Percentiles rank a stretch among this genome's conserved stretches.
These are phyloP conservation scores for Philopotamus ludificatus DNA, from an alignment of 1,140 invertebrate species.

Conservation along the genomic window DNA sequence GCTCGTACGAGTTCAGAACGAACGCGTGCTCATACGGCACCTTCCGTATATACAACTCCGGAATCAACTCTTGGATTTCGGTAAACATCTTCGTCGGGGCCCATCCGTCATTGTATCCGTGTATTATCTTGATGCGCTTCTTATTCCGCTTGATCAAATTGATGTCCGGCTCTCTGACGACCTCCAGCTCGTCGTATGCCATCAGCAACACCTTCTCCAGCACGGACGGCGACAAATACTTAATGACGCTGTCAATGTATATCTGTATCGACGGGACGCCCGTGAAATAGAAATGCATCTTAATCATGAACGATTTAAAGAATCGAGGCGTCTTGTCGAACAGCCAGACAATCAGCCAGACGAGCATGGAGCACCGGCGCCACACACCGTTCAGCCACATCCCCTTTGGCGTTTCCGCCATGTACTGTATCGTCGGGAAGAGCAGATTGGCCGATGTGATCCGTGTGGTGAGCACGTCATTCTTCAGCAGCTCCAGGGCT, in stretches of 20 bases:
- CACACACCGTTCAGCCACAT: conserved; percentile 59
- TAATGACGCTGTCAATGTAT: conserved; percentile 49
- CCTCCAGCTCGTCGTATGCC: conserved; percentile 64
- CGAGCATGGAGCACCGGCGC: conserved; percentile 55
- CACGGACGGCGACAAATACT: conserved; percentile 56
- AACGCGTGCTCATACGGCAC: conserved; percentile 74
- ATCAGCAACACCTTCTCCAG: conserved; percentile 60
- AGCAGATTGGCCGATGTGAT: conserved; percentile 66
- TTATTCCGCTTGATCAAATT: conserved; percentile 52
- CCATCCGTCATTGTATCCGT: conserved; percentile 75
- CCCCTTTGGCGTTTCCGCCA: conserved; percentile 72
- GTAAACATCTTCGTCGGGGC: conserved; percentile 66
- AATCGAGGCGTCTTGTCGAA: conserved; percentile 59
- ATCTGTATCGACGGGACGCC: background rate
- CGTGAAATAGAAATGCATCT: background rate
- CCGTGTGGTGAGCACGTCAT: conserved; percentile 52
- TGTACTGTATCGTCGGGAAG: conserved; percentile 81
- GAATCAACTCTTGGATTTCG: conserved; percentile 61
- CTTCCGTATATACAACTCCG: conserved; percentile 63
- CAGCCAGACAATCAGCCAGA: conserved; percentile 60
- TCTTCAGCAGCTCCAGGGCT: conserved; percentile 69
- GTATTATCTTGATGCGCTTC: conserved; percentile 70
- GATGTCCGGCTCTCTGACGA: conserved; percentile 61
- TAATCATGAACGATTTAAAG: background rate
- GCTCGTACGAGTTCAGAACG: conserved; percentile 63